These are phyloP conservation scores for Brachionus manjavacas DNA, from an alignment of 1,140 invertebrate genomes.

Conservation along the genomic window DNA sequence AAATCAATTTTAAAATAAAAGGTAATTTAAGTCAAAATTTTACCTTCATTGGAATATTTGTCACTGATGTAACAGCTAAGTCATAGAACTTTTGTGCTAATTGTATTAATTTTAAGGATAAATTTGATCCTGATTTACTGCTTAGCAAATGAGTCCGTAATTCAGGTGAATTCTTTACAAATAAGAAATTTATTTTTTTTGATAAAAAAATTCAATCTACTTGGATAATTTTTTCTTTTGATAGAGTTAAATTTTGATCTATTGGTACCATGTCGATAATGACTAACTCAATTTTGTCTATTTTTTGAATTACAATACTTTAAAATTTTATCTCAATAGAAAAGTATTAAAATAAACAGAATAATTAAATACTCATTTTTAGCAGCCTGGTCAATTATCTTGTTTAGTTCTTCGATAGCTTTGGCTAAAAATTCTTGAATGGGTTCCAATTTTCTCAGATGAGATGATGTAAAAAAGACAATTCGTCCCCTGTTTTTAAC, in stretches of 20 bases:
- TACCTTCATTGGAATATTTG: constrained; percentile 93
- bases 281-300: constrained; percentile 80
- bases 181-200: neutral
- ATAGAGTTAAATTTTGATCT: constrained; percentile 69
- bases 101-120: constrained; percentile 56
- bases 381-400: neutral
- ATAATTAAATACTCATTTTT: constrained; percentile 2
- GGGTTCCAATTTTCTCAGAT: neutral
- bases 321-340: neutral
- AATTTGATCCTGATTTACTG: constrained; percentile 63
- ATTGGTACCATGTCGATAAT: constrained; percentile 79
- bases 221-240: constrained; percentile 57
- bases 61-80: constrained; percentile 89
- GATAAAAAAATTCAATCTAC: constrained; percentile 43
- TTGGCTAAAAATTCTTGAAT: constrained; percentile 36
- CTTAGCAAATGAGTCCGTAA: constrained; percentile 68
- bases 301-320: constrained; percentile 47
- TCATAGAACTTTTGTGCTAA: constrained; percentile 70
- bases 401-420: constrained; percentile 21
- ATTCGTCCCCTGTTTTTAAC: constrained; percentile 28
- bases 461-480: constrained; percentile 8
- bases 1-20: constrained; percentile 26
- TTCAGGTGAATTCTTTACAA: constrained; percentile 63
- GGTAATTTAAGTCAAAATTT: no score
- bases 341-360: neutral